Evolutionary conservation across 2,888 invertebrate genomes (phyloP).

Genomic region (Parascotia fuliginaria): DNA sequence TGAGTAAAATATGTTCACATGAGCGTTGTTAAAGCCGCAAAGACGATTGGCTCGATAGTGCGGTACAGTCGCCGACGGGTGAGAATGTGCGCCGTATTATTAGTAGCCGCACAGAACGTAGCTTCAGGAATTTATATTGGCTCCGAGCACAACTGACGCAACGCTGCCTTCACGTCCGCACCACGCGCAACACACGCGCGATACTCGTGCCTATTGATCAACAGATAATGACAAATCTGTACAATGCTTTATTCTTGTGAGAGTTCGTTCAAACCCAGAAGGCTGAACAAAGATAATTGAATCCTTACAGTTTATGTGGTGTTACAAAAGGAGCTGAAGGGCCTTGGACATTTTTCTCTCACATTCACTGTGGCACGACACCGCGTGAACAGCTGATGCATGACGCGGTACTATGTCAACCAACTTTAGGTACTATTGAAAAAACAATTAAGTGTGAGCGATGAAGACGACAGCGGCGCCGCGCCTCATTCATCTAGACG

Average conservation of each 20-base stretch:
- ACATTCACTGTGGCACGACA: background rate
- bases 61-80: too few species aligned
- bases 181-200: background rate
- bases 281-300: too few species aligned
- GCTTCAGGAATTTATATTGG: slow-evolving; percentile 1
- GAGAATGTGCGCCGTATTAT: background rate
- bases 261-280: too few species aligned
- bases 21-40: too few species aligned
- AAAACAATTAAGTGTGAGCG: slow-evolving; percentile 19
- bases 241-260: too few species aligned
- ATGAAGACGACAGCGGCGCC: slow-evolving; percentile 9
- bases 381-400: slow-evolving; percentile 1
- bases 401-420: slow-evolving; percentile 7
- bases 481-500: slow-evolving; percentile 9
- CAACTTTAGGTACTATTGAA: slow-evolving; percentile 14
- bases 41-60: too few species aligned
- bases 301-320: too few species aligned
- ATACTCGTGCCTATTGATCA: background rate
- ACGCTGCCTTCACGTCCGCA: background rate
- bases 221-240: too few species aligned
- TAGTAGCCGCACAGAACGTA: background rate
- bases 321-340: too few species aligned
- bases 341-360: too few species aligned
- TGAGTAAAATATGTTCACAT: too few species aligned
- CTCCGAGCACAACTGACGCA: background rate